Percentiles rank a stretch among this genome's conserved stretches.
Conservation (phyloP, 2,113 vertebrate species). For the Petrocephalus microphthalmus region DNA sequence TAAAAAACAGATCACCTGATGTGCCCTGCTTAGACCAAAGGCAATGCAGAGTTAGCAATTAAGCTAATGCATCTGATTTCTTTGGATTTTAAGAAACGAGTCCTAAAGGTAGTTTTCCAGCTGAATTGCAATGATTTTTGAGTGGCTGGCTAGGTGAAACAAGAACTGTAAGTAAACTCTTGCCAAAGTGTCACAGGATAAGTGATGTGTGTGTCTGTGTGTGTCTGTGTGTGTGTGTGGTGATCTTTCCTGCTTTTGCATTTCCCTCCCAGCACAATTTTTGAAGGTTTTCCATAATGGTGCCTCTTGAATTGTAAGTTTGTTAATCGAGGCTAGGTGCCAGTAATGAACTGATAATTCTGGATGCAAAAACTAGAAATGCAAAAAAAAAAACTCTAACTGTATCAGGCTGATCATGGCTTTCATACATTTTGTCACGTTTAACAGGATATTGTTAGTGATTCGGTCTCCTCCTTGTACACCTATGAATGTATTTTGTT, state of each 20-base stretch:
- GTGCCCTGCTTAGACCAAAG: not conserved
- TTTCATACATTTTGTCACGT: not conserved
- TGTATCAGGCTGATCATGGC: not conserved
- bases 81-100: not conserved
- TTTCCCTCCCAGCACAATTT: not conserved
- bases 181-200: not conserved
- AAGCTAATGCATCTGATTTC: not conserved
- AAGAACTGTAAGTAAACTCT: not conserved
- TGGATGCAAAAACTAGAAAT: not conserved
- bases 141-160: not conserved
- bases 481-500: not conserved
- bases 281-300: not conserved
- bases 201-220: not conserved
- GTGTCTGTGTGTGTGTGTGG: not conserved
- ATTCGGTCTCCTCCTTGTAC: not conserved
- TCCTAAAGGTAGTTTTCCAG: not conserved
- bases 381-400: not conserved
- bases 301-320: not conserved
- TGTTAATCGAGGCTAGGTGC: too few relatives aligned
- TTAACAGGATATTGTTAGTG: not conserved
- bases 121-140: not conserved
- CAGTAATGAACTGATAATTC: not conserved
- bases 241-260: not conserved
- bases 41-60: not conserved
- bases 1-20: not conserved